A percentile compares a stretch with the other conserved stretches of the same genome.
These are phyloP conservation scores for Conus ventricosus DNA, from an alignment of 1,140 invertebrate species.

Conservation along the genomic window DNA sequence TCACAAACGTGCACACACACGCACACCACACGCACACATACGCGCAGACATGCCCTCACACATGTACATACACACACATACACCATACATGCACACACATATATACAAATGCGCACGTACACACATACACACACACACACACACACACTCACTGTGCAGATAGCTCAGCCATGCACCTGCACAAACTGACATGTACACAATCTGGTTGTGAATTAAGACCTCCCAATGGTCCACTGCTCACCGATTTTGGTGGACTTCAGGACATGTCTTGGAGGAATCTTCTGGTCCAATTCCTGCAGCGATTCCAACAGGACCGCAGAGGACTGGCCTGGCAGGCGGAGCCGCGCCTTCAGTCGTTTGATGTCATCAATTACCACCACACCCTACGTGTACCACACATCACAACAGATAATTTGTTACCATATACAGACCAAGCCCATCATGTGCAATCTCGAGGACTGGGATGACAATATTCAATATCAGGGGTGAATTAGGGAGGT, in stretches of 20 bases:
- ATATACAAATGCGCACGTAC: too few relatives aligned
- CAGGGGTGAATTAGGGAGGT: not conserved
- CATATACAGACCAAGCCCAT: not conserved
- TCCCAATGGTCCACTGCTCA: slow-evolving; percentile 5
- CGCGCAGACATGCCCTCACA: too few relatives aligned
- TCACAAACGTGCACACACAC: too few relatives aligned
- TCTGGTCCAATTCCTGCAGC: slow-evolving; percentile 59
- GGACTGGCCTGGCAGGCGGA: slow-evolving; percentile 55
- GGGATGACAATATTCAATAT: not conserved
- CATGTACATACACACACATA: too few relatives aligned
- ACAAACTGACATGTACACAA: not conserved
- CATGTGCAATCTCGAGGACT: not conserved
- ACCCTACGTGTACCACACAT: slow-evolving; percentile 49
- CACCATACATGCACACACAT: not conserved
- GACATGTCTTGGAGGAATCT: slow-evolving; percentile 63
- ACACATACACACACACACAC: too few relatives aligned
- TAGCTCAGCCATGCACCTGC: not conserved
- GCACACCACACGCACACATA: too few relatives aligned
- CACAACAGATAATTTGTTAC: not conserved
- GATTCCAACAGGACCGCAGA: slow-evolving; percentile 55
- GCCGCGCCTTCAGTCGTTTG: slow-evolving; percentile 53
- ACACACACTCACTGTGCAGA: too few relatives aligned
- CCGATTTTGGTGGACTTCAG: slow-evolving; percentile 67
- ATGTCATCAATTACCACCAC: slow-evolving; percentile 70
- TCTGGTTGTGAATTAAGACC: too few relatives aligned